A percentile compares a stretch with the other conserved stretches of the same genome.
These are phyloP conservation scores for Nemoura dubitans DNA, from an alignment of 2,888 invertebrate species.

Conservation along the genomic window DNA sequence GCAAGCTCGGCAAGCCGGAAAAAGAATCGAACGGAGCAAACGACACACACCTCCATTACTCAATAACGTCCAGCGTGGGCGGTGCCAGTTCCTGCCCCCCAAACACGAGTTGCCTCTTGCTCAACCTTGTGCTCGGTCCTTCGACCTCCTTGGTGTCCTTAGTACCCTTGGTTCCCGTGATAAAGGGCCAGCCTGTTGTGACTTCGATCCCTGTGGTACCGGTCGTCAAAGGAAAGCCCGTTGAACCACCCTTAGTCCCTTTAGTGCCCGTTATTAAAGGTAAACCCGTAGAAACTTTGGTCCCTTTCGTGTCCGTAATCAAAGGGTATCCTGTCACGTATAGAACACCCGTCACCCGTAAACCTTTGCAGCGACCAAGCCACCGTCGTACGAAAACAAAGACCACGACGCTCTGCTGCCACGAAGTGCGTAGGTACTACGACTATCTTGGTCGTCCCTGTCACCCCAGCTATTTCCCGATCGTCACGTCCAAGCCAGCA, in stretches of 20 bases:
- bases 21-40: not conserved
- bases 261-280: not conserved
- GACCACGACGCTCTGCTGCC: not conserved
- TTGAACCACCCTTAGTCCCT: not conserved
- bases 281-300: not conserved
- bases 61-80: not conserved
- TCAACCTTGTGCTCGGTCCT: not conserved
- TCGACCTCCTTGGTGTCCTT: not conserved
- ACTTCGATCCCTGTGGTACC: not conserved
- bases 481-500: not conserved
- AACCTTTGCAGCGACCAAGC: too few species aligned
- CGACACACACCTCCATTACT: not conserved
- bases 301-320: not conserved
- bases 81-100: not conserved
- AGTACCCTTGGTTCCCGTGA: not conserved
- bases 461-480: not conserved
- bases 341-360: too few species aligned
- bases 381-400: not conserved
- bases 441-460: not conserved
- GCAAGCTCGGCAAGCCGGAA: not conserved
- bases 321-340: not conserved
- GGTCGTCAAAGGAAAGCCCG: not conserved
- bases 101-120: not conserved
- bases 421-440: not conserved
- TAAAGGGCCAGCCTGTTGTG: not conserved